These are phyloP conservation scores for Sitta europaea DNA, from an alignment of 2,113 vertebrate species.

Conservation along the genomic window DNA sequence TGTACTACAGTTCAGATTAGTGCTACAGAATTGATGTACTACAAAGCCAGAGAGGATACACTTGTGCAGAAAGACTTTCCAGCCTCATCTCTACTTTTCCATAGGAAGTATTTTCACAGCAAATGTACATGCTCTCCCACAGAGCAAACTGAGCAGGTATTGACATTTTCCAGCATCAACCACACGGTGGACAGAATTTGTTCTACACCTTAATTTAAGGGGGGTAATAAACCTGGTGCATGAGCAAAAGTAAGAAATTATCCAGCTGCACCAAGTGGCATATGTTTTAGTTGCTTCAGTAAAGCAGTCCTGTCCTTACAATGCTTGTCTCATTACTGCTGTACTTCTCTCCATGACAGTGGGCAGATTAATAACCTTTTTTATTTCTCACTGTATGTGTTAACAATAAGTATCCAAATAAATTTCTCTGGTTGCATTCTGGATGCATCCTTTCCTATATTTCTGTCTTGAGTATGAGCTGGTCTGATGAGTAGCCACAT, in stretches of 20 bases:
- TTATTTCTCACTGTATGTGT: background rate
- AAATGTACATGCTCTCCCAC: background rate
- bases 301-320: background rate
- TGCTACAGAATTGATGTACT: background rate
- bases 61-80: background rate
- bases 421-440: background rate
- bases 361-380: background rate
- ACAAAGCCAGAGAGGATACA: background rate
- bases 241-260: background rate
- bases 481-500: background rate
- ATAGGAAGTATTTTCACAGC: background rate
- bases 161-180: background rate
- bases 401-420: background rate
- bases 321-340: background rate
- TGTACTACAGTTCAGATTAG: rapidly evolving
- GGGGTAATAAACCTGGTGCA: background rate
- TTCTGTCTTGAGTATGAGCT: background rate
- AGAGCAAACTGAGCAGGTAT: background rate
- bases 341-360: background rate
- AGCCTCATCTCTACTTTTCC: background rate
- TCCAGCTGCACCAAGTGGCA: background rate
- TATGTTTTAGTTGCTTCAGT: background rate
- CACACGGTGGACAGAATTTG: background rate
- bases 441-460: background rate
- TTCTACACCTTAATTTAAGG: background rate